Percentiles rank a stretch among this genome's conserved stretches.
Evolutionary conservation across 1,140 invertebrate genomes (phyloP).

Genomic region (Bombus impatiens): DNA sequence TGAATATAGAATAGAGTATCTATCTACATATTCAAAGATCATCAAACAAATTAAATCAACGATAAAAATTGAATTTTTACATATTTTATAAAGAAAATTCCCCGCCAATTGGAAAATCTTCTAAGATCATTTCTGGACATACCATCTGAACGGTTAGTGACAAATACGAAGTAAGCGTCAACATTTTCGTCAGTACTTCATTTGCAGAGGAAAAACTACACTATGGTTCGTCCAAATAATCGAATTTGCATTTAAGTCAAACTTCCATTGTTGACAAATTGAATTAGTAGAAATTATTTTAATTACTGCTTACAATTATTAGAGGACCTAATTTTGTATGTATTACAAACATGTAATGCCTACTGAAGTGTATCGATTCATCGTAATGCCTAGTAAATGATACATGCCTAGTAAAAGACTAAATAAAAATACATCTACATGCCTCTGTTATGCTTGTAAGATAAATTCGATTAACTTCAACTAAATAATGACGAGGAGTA

Average conservation of each 20-base stretch:
- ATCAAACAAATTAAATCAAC: background rate
- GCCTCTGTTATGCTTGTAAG: background rate
- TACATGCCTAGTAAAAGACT: too few relatives aligned
- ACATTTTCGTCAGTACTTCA: background rate
- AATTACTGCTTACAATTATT: too few relatives aligned
- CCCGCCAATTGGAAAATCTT: background rate
- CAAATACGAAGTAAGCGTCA: background rate
- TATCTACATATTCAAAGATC: background rate
- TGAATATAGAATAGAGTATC: too few relatives aligned
- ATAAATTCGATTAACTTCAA: background rate
- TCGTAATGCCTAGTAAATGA: too few relatives aligned
- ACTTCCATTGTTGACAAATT: background rate
- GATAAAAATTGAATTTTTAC: background rate
- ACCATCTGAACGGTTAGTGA: background rate
- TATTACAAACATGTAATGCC: too few relatives aligned
- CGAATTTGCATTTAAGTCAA: slow-evolving; percentile 36
- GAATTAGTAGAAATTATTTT: too few relatives aligned
- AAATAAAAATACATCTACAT: too few relatives aligned
- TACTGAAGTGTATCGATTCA: too few relatives aligned
- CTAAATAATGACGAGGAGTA: background rate
- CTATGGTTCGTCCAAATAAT: background rate
- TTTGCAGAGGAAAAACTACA: background rate
- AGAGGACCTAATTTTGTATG: too few relatives aligned
- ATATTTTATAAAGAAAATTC: background rate
- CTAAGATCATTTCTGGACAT: background rate